Evolutionary conservation across 2,113 vertebrate genomes (phyloP).

Genomic region (Mellivora capensis): DNA sequence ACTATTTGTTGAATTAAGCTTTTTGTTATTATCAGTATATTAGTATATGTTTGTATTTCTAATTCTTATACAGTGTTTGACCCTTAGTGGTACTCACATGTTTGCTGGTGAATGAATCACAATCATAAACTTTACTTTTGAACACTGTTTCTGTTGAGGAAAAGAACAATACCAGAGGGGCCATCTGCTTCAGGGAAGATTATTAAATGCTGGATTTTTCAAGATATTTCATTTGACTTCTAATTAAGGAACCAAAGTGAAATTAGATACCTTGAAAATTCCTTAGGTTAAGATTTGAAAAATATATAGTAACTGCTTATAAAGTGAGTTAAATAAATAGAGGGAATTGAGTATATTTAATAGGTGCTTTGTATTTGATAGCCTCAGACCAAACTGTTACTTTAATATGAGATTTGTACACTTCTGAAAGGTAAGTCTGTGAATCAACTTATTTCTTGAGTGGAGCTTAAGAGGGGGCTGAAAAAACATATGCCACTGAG

Average conservation of each 20-base stretch:
- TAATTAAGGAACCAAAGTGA: conserved; percentile 17
- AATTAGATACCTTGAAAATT: conserved; percentile 8
- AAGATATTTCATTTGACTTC: conserved; percentile 12
- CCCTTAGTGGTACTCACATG: background rate
- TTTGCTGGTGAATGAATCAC: conserved; percentile 10
- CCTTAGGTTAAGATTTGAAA: background rate
- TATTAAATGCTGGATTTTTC: conserved; percentile 7
- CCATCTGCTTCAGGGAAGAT: background rate
- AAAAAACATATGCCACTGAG: background rate
- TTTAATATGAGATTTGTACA: background rate
- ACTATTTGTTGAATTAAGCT: conserved; percentile 33
- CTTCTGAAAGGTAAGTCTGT: background rate
- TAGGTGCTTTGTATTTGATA: background rate
- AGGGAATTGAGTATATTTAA: background rate
- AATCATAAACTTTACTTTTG: conserved; percentile 9
- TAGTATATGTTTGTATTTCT: conserved; percentile 1
- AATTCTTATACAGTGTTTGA: background rate
- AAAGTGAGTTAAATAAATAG: background rate
- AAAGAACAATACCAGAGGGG: background rate
- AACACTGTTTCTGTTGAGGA: background rate
- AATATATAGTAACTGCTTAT: background rate
- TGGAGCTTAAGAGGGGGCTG: background rate
- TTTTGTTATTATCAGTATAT: conserved; percentile 28
- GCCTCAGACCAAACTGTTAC: background rate
- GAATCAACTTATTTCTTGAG: background rate